Percentiles rank a stretch among this genome's conserved stretches.
Evolutionary conservation across 2,888 invertebrate genomes (phyloP).

Genomic region (Polyploca ridens): DNA sequence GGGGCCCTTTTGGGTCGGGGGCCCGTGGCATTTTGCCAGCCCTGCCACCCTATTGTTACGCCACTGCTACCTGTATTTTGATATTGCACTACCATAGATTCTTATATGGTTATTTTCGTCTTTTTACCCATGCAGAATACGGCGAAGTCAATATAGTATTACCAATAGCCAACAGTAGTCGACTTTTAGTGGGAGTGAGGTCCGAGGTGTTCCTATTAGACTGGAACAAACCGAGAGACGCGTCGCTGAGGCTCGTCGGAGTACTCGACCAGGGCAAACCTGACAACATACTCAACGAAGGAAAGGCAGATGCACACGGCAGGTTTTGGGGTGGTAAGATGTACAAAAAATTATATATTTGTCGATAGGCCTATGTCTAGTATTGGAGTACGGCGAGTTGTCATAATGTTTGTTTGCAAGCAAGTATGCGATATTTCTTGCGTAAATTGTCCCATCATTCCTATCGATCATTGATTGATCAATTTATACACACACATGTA

Average conservation of each 20-base stretch:
- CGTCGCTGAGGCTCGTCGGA: conserved; percentile 34
- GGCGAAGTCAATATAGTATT: conserved; percentile 69
- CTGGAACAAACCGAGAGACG: conserved; percentile 55
- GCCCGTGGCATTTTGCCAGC: too few relatives aligned
- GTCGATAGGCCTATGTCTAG: too few relatives aligned
- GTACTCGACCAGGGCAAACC: conserved; percentile 38
- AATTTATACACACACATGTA: too few relatives aligned
- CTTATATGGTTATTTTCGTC: background rate
- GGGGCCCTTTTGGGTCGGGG: too few relatives aligned
- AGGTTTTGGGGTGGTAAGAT: conserved; percentile 82
- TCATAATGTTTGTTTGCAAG: too few relatives aligned
- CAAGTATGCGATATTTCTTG: too few relatives aligned
- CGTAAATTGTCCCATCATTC: too few relatives aligned
- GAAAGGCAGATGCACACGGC: conserved; percentile 84
- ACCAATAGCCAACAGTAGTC: conserved; percentile 56
- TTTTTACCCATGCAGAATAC: conserved; percentile 41
- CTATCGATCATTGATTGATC: too few relatives aligned
- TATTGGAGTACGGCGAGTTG: too few relatives aligned
- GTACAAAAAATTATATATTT: too few relatives aligned
- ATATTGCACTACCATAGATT: background rate
- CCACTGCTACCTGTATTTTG: too few relatives aligned
- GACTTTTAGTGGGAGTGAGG: conserved; percentile 59
- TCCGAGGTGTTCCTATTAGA: conserved; percentile 60
- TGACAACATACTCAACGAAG: conserved; percentile 83
- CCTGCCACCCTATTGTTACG: too few relatives aligned